phyloP scores from a whole-genome alignment of 2,888 invertebrate genomes.

The Heliconius sara region DNA sequence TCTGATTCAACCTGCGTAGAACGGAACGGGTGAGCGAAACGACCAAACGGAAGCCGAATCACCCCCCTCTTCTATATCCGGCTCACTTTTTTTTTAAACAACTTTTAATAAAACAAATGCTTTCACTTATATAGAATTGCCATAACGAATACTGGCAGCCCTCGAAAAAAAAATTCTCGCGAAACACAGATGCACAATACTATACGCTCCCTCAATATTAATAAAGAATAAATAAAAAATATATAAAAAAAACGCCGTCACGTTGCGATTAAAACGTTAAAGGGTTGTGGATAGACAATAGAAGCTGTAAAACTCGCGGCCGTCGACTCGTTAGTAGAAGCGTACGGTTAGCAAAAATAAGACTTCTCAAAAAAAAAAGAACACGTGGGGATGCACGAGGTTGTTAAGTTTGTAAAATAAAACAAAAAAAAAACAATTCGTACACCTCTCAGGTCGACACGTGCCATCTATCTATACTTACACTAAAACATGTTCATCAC shows the following conservation, averaged over 20 bases:
- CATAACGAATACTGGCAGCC: constrained; percentile 59
- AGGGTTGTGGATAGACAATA: constrained; percentile 82
- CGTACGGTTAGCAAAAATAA: constrained; percentile 75
- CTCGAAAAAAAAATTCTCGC: constrained; percentile 58
- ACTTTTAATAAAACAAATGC: constrained; percentile 27
- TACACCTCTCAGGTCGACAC: constrained; percentile 67
- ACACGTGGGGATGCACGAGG: constrained; percentile 82
- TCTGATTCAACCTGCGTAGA: constrained; percentile 83
- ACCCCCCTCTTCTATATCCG: constrained; percentile 77
- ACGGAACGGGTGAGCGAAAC: constrained; percentile 80
- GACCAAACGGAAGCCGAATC: constrained; percentile 72
- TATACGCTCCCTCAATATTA: constrained; percentile 74
- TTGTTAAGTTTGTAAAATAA: constrained; percentile 34
- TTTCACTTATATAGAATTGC: constrained; percentile 55
- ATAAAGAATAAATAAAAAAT: constrained; percentile 48
- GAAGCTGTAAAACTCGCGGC: constrained; percentile 62
- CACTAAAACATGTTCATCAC: constrained; percentile 49
- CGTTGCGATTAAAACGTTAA: constrained; percentile 70
- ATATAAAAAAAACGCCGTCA: constrained; percentile 62
- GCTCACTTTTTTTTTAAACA: constrained; percentile 61
- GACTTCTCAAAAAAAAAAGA: constrained; percentile 52
- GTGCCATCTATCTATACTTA: constrained; percentile 61
- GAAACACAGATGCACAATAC: constrained; percentile 82
- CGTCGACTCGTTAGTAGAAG: constrained; percentile 79
- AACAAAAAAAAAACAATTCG: constrained; percentile 56